These are phyloP conservation scores for Anomalospiza imberbis DNA, from an alignment of 2,797 vertebrate genomes.

Conservation along the genomic window DNA sequence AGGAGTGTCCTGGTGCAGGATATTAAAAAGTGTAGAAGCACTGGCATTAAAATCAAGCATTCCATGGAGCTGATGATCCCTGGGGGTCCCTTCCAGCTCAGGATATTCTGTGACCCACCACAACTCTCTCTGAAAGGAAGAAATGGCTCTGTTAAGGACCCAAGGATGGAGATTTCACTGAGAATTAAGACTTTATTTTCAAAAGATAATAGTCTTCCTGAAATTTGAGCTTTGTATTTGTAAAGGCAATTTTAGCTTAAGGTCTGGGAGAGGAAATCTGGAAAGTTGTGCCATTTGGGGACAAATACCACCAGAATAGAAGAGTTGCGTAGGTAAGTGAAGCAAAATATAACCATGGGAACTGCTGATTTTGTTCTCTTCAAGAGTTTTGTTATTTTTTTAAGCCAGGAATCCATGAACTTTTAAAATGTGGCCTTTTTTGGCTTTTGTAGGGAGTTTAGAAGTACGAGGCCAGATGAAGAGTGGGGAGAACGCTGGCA, in stretches of 20 bases:
- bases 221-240: not conserved
- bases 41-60: not conserved
- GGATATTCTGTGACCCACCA: not conserved
- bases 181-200: not conserved
- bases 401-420: not conserved
- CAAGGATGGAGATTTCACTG: not conserved
- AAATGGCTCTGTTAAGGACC: not conserved
- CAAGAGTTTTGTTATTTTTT: not conserved
- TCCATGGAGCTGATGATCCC: not conserved
- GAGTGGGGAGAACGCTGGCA: not conserved
- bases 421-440: not conserved
- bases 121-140: not conserved
- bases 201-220: not conserved
- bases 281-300: not conserved
- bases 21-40: not conserved
- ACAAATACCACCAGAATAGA: not conserved
- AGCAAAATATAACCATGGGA: not conserved
- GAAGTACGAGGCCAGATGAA: not conserved
- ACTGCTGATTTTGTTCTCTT: not conserved
- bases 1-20: not conserved
- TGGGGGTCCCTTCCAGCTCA: not conserved
- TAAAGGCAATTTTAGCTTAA: not conserved
- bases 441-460: not conserved
- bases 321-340: not conserved
- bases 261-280: not conserved